A percentile compares a stretch with the other conserved stretches of the same genome.
Conservation (phyloP, 1,140 invertebrate species). For the Apocrypta bakeri region DNA sequence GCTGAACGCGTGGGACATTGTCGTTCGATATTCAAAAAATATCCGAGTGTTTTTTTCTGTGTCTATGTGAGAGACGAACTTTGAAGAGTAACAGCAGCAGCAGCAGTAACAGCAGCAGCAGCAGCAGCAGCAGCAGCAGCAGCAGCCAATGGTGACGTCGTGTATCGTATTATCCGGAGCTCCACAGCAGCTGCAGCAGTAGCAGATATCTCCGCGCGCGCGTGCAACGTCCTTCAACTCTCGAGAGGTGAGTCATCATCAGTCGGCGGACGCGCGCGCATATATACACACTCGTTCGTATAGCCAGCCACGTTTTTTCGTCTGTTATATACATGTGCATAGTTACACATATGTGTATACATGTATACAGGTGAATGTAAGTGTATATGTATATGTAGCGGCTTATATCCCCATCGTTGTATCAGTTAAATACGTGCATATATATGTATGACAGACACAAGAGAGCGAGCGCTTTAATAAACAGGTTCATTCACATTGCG, state of each 20-base stretch:
- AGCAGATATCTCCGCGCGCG: background rate
- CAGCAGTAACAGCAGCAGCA: background rate
- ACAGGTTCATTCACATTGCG: slow-evolving; percentile 26
- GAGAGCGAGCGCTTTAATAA: slow-evolving; percentile 12
- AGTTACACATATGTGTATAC: background rate
- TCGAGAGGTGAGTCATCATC: slow-evolving; percentile 38
- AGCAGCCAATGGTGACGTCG: background rate
- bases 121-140: background rate
- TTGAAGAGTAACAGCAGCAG: background rate
- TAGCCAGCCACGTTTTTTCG: slow-evolving; percentile 1
- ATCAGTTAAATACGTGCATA: too few species aligned
- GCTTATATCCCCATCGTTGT: too few species aligned
- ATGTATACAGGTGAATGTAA: too few species aligned
- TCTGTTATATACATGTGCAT: background rate
- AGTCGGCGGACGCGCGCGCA: slow-evolving; percentile 1
- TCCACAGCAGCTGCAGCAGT: background rate
- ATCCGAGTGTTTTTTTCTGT: too few species aligned
- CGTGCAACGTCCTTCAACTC: slow-evolving; percentile 39
- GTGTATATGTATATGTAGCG: too few species aligned
- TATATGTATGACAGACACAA: too few species aligned
- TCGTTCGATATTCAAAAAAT: too few species aligned
- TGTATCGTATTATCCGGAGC: background rate
- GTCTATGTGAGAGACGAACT: background rate
- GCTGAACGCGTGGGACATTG: background rate
- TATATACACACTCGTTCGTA: background rate